A percentile compares a stretch with the other conserved stretches of the same genome.
Conservation (phyloP, 2,888 invertebrate species). For the Drosophila greeni region DNA sequence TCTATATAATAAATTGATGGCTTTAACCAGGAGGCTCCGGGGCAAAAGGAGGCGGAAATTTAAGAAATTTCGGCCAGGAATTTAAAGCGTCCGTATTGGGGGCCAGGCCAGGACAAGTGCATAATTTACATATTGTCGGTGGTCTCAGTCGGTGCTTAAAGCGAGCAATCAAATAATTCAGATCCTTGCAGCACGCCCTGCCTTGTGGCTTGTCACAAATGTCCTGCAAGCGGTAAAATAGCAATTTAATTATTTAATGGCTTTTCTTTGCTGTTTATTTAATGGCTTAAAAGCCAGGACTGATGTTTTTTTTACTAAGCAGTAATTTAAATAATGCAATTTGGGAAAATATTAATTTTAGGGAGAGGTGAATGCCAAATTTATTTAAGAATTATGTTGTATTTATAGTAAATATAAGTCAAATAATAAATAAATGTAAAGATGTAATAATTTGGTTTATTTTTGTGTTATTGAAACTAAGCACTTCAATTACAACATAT, state of each 20-base stretch:
- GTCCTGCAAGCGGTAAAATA: not conserved
- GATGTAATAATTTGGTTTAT: too few relatives aligned
- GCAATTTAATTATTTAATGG: conserved; percentile 10
- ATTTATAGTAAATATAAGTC: too few relatives aligned
- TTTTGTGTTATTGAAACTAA: too few relatives aligned
- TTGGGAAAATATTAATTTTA: too few relatives aligned
- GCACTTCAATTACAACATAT: too few relatives aligned
- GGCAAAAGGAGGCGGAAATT: conserved; percentile 8
- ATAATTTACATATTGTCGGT: conserved; percentile 27
- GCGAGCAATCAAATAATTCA: conserved; percentile 2
- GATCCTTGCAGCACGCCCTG: not conserved
- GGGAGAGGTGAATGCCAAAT: too few relatives aligned
- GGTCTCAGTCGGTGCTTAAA: conserved; percentile 12
- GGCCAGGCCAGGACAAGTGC: conserved; percentile 19
- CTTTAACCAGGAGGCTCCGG: conserved; percentile 31
- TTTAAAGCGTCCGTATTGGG: conserved; percentile 12
- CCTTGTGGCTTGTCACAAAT: conserved; percentile 3
- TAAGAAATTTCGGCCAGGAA: conserved; percentile 11
- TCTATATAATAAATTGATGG: conserved; percentile 55
- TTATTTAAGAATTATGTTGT: too few relatives aligned
- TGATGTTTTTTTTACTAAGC: too few relatives aligned
- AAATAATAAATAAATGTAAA: too few relatives aligned
- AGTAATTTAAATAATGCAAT: too few relatives aligned
- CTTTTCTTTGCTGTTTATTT: conserved; percentile 4
- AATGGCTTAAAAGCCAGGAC: not conserved